phyloP scores from a whole-genome alignment of 2,888 invertebrate genomes.

The Lymantria monacha region DNA sequence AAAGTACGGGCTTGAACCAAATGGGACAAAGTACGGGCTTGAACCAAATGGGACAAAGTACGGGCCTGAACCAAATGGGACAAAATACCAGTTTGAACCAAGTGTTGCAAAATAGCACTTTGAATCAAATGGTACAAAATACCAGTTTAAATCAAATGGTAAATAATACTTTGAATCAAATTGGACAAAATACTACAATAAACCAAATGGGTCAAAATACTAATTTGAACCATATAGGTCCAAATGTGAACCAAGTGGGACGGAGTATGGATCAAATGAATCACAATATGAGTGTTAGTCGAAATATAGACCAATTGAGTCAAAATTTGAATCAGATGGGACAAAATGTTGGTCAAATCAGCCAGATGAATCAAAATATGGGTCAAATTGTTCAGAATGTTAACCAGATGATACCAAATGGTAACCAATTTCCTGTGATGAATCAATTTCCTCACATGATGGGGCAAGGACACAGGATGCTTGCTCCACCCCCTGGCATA shows the following conservation, averaged over 20 bases:
- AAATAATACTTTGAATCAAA: constrained; percentile 28
- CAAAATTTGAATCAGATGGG: constrained; percentile 44
- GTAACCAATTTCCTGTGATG: constrained; percentile 60
- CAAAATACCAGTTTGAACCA: constrained; percentile 48
- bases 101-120: constrained; percentile 39
- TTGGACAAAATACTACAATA: constrained; percentile 29
- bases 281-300: constrained; percentile 40
- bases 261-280: constrained; percentile 42
- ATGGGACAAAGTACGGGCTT: constrained; percentile 15
- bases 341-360: constrained; percentile 35
- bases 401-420: constrained; percentile 56
- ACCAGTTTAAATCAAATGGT: constrained; percentile 37
- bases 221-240: constrained; percentile 28
- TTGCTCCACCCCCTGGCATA: constrained; percentile 67
- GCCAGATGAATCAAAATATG: constrained; percentile 48
- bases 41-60: constrained; percentile 34
- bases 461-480: constrained; percentile 60
- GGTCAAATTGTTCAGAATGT: constrained; percentile 45
- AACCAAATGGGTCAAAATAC: constrained; percentile 37
- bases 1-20: background rate
- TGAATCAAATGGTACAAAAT: constrained; percentile 39
- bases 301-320: constrained; percentile 7
- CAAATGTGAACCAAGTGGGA: constrained; percentile 43
- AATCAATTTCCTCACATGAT: constrained; percentile 65
- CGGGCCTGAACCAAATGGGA: constrained; percentile 51